Evolutionary conservation across 2,113 vertebrate species (phyloP).

Genomic region (Daphoenositta chrysoptera): DNA sequence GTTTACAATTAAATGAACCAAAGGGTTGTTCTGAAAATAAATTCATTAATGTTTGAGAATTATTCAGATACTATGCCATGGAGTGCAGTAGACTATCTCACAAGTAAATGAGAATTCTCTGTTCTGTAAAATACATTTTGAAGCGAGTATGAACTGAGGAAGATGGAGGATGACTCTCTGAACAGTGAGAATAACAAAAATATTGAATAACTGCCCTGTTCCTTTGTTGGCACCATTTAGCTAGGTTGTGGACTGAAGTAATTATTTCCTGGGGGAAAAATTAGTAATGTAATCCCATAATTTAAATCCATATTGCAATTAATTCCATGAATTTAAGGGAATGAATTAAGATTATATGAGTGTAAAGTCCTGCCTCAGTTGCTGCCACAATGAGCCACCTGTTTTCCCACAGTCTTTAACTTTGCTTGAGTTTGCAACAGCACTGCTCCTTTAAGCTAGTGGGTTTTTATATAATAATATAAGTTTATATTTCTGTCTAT

Average conservation of each 20-base stretch:
- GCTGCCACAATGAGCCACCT: not conserved
- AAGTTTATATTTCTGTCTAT: not conserved
- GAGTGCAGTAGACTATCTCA: not conserved
- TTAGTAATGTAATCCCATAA: not conserved
- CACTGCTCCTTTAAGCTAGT: not conserved
- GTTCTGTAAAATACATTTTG: not conserved
- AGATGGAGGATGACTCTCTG: not conserved
- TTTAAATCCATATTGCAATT: not conserved
- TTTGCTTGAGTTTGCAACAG: not conserved
- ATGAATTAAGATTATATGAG: not conserved
- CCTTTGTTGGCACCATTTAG: not conserved
- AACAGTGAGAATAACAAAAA: not conserved
- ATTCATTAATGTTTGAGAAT: constrained; percentile 59
- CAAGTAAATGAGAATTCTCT: constrained; percentile 11
- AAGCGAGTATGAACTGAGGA: not conserved
- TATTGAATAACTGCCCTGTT: not conserved
- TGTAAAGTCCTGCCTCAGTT: not conserved
- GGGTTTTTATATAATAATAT: accelerated
- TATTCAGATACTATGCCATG: constrained; percentile 4
- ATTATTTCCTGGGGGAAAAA: not conserved
- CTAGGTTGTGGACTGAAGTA: not conserved
- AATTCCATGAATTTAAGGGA: not conserved
- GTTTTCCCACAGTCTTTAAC: not conserved
- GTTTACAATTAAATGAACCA: constrained; percentile 60
- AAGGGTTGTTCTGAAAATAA: constrained; percentile 49